phyloP scores from a whole-genome alignment of 2,113 vertebrate genomes.

The Macrotis lagotis region DNA sequence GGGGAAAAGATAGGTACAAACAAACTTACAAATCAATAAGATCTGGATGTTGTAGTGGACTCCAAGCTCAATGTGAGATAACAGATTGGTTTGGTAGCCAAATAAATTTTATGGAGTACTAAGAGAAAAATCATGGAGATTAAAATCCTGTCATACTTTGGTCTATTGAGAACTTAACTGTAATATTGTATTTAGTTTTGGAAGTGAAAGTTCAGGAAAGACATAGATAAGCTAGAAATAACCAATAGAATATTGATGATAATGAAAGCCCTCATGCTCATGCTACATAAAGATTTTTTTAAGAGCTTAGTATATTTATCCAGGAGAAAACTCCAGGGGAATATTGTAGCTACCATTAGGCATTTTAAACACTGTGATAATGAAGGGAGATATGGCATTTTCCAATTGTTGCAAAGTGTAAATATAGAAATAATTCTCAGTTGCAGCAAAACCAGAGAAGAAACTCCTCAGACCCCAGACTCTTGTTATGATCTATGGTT shows the following conservation, averaged over 20 bases:
- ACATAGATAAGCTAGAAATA: too few relatives aligned
- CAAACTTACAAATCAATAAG: neutral
- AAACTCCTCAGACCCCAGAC: neutral
- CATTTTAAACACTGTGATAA: neutral
- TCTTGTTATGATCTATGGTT: neutral
- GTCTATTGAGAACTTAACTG: neutral
- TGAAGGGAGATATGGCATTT: neutral
- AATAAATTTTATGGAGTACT: neutral
- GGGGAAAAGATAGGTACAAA: neutral
- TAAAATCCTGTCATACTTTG: neutral
- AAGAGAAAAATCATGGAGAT: neutral
- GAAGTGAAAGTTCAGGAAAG: neutral
- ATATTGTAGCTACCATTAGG: neutral
- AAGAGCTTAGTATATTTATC: neutral
- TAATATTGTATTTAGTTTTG: neutral
- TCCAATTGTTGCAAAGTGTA: neutral
- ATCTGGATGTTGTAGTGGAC: neutral
- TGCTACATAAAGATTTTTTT: neutral
- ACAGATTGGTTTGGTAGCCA: neutral
- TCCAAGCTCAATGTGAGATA: neutral
- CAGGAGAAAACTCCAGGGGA: neutral
- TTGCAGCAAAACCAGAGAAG: neutral
- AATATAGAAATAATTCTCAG: neutral
- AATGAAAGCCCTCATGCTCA: neutral
- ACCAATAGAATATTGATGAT: neutral